Evolutionary conservation across 2,888 invertebrate genomes (phyloP).

Genomic region (Gymnosoma rotundatum): DNA sequence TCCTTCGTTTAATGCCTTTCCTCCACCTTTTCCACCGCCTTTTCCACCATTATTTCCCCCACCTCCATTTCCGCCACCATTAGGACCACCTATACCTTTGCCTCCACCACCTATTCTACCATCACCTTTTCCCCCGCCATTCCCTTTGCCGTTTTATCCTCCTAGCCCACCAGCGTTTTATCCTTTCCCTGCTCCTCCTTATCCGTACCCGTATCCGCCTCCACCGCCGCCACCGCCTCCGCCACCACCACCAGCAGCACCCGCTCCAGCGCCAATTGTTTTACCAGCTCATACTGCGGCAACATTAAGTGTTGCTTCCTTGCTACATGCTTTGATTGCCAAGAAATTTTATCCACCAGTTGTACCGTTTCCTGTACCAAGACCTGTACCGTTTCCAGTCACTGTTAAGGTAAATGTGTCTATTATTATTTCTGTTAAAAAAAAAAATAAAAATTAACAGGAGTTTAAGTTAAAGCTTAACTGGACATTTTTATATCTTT

Average conservation of each 20-base stretch:
- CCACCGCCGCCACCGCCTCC: constrained; percentile 44
- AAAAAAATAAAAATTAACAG: too few relatives aligned
- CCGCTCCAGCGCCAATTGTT: constrained; percentile 70
- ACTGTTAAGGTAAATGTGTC: constrained; percentile 64
- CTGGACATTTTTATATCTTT: too few relatives aligned
- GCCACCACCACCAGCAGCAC: constrained; percentile 47
- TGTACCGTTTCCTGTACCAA: constrained; percentile 70
- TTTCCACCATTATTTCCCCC: constrained; percentile 44
- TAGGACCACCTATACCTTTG: constrained; percentile 41
- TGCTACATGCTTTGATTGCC: constrained; percentile 71
- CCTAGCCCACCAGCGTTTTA: constrained; percentile 1
- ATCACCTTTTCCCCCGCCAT: constrained; percentile 46
- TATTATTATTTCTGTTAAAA: too few relatives aligned
- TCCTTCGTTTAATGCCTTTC: constrained; percentile 23
- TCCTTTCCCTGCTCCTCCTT: not conserved
- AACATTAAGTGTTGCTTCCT: constrained; percentile 71
- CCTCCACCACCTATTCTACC: constrained; percentile 51
- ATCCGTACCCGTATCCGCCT: constrained; percentile 23
- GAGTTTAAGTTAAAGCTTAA: too few relatives aligned
- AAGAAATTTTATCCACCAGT: constrained; percentile 72
- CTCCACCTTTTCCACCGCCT: constrained; percentile 42
- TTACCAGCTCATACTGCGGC: constrained; percentile 72
- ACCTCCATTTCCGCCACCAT: constrained; percentile 48
- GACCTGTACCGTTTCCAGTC: constrained; percentile 69
- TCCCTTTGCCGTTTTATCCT: constrained; percentile 46